Base-by-base conservation (phyloP, 2,113 vertebrate species). In the Polyodon spathula region DNA sequence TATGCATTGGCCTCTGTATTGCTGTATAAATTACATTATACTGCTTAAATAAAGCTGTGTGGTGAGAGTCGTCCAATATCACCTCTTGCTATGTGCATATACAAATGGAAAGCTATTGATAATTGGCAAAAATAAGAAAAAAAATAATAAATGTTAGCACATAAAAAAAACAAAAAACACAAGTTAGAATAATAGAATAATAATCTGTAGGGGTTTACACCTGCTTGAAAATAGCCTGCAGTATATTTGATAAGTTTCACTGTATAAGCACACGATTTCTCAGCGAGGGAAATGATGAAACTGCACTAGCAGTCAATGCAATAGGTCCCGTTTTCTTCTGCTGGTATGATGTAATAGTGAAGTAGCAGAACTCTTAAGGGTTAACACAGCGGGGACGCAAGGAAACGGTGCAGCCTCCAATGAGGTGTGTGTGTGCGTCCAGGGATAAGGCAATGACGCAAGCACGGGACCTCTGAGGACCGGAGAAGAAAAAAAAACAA, bases 401-500 rank as follows among this genome's bases (percentile, higher is more conserved):
- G 27, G 27, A 27, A 27, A 27, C 10, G 8, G 27, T 51, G 41
- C 43, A 37, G 43, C 38, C 37, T 44, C 55, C 37, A 9, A 44
- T 37, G 54, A 57, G 37, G 37, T 17, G 54, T 44, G 62, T 40
- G 27, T 3, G 27, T 27, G 27, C 27, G 27, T 15, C 37, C 44
- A 42, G 46, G 61, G 42, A 63, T 43, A 5, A 5, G 14, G 54
- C 9, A 41, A 7, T 59, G 50, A 64, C 63, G 57, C 57, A 59
- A 51, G 12, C 15, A 12, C 11, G 15, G 3, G 27, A 38, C 43
- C 54, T 37, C 55, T 40, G 8, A 12, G 14, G 14, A 41, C 43
- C 27, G 10, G 46, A 8, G 50, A 56, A 59, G 50, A 40, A 54
- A 59, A 64, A 64, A 56, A 64, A 51, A 42, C 8, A n/a, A n/a